These are phyloP conservation scores for Malthinus flaveolus DNA, from an alignment of 2,888 invertebrate genomes.

Conservation along the genomic window DNA sequence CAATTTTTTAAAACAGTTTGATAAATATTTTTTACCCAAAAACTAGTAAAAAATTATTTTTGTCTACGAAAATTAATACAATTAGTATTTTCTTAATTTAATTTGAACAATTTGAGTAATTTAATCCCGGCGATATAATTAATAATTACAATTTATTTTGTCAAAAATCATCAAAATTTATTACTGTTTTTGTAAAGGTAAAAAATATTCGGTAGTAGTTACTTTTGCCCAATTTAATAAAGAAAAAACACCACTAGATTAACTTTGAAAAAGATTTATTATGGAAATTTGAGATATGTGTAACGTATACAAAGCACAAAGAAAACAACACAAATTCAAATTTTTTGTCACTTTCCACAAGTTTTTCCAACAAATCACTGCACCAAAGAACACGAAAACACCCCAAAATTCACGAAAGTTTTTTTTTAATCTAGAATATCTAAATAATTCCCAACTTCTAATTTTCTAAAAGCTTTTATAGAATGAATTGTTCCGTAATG, in stretches of 20 bases:
- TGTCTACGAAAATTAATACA: too few species aligned
- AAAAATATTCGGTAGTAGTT: not conserved
- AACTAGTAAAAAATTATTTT: too few species aligned
- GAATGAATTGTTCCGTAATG: conserved; percentile 30
- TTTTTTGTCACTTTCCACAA: not conserved
- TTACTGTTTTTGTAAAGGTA: not conserved
- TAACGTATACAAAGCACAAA: conserved; percentile 1
- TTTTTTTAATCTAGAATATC: conserved; percentile 9
- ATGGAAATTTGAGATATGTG: too few species aligned
- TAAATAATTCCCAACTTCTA: conserved; percentile 30
- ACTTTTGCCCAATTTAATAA: not conserved
- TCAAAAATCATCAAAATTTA: not conserved
- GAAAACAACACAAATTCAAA: conserved; percentile 11
- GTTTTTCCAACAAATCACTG: not conserved
- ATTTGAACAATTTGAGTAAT: too few species aligned
- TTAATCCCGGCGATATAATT: too few species aligned
- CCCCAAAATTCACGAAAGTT: not conserved
- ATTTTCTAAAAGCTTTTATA: conserved; percentile 34
- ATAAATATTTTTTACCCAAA: too few species aligned
- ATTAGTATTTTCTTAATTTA: too few species aligned
- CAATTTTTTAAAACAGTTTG: too few species aligned
- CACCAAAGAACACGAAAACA: conserved; percentile 7
- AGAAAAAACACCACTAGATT: not conserved
- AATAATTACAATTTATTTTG: not conserved
- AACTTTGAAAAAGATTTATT: too few species aligned